A percentile compares a stretch with the other conserved stretches of the same genome.
phyloP scores from a whole-genome alignment of 2,113 vertebrate genomes.

The Calyptommatus sinebrachiatus region DNA sequence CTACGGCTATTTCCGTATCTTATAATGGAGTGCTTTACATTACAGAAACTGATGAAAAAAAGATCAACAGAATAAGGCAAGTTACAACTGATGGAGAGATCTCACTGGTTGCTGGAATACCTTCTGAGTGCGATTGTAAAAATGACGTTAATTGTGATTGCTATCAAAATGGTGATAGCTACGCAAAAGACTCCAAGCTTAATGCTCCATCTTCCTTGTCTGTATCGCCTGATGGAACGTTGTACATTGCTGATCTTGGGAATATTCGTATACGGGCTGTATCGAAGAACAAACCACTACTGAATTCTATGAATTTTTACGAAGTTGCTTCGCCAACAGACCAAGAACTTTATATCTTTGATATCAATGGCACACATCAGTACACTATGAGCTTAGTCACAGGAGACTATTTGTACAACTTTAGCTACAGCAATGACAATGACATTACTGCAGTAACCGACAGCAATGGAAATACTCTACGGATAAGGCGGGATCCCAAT shows the following conservation, averaged over 20 bases:
- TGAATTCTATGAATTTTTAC: conserved; percentile 81
- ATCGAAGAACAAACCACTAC: conserved; percentile 81
- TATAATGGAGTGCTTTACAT: conserved; percentile 91
- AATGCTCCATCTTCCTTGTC: conserved; percentile 92
- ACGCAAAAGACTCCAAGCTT: conserved; percentile 94
- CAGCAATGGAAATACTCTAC: conserved; percentile 91
- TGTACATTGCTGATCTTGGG: conserved; percentile 94
- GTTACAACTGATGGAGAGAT: conserved; percentile 96
- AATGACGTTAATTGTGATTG: conserved; percentile 98
- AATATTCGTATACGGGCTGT: conserved; percentile 94
- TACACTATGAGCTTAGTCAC: conserved; percentile 93
- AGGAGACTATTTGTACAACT: conserved; percentile 90
- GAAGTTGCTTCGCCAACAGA: conserved; percentile 92
- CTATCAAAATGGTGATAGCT: conserved; percentile 92
- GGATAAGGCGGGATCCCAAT: conserved; percentile 89
- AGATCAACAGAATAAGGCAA: conserved; percentile 91
- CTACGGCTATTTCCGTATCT: conserved; percentile 88
- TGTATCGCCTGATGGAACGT: conserved; percentile 88
- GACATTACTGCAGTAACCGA: conserved; percentile 90
- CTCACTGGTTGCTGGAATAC: conserved; percentile 87
- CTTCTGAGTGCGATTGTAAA: conserved; percentile 95
- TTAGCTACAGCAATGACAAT: conserved; percentile 94
- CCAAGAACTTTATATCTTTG: conserved; percentile 96
- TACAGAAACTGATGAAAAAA: conserved; percentile 93
- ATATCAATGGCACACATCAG: conserved; percentile 93